phyloP scores from a whole-genome alignment of 2,888 invertebrate genomes.

The Chironomus tentans region DNA sequence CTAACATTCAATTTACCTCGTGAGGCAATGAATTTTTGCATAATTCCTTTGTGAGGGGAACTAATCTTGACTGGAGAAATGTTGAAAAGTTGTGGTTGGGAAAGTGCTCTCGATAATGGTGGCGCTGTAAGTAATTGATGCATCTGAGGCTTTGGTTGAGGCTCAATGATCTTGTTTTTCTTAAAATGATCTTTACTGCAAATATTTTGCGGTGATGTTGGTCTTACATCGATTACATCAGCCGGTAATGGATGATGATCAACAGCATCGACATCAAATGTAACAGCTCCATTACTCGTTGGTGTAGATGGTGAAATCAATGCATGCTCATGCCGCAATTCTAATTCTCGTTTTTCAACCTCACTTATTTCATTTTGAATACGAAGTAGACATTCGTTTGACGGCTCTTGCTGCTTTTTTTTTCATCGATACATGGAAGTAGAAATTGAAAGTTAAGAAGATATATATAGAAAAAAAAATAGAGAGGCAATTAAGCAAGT shows the following conservation, averaged over 20 bases:
- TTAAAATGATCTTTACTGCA: slow-evolving; percentile 21
- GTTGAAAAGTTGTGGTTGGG: slow-evolving; percentile 36
- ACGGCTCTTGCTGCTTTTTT: neutral
- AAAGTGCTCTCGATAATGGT: slow-evolving; percentile 36
- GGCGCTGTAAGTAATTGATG: slow-evolving; percentile 26
- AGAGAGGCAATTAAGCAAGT: neutral
- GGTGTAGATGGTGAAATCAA: slow-evolving; percentile 43
- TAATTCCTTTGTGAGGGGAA: slow-evolving; percentile 64
- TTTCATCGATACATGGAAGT: neutral
- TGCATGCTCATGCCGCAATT: slow-evolving; percentile 51
- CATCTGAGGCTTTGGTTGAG: slow-evolving; percentile 24
- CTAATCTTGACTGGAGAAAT: slow-evolving; percentile 45
- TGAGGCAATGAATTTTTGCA: slow-evolving; percentile 76
- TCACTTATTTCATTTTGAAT: slow-evolving; percentile 86
- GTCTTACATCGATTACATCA: neutral
- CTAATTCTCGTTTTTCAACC: slow-evolving; percentile 74
- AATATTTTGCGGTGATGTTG: slow-evolving; percentile 12
- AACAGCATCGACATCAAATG: slow-evolving; percentile 29
- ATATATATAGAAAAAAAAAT: neutral
- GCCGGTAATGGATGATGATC: neutral
- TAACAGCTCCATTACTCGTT: slow-evolving; percentile 32
- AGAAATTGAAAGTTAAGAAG: neutral
- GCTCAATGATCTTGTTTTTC: slow-evolving; percentile 28
- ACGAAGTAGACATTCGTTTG: slow-evolving; percentile 62
- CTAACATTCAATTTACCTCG: slow-evolving; percentile 55